Percentiles rank a stretch among this genome's conserved stretches.
Evolutionary conservation across 2,888 invertebrate genomes (phyloP).

Genomic region (Eugnorisma glareosa): DNA sequence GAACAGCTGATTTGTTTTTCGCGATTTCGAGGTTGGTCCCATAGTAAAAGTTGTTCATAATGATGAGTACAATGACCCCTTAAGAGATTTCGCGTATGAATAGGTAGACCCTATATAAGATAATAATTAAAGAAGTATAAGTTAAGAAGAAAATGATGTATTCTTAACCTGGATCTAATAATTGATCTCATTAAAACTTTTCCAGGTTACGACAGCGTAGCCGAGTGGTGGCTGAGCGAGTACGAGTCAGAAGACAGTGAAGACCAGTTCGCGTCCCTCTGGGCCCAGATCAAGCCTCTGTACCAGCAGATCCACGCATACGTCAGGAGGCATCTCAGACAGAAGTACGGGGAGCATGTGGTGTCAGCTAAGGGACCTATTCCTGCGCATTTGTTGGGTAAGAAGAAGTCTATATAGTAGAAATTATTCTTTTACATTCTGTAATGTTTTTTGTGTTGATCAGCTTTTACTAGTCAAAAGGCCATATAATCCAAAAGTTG

Average conservation of each 20-base stretch:
- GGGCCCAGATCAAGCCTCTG: constrained; percentile 94
- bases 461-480: too few relatives aligned
- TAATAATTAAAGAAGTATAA: too few relatives aligned
- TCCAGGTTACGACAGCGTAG: constrained; percentile 92
- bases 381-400: constrained; percentile 94
- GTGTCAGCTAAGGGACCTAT: constrained; percentile 93
- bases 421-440: too few relatives aligned
- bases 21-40: too few relatives aligned
- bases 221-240: constrained; percentile 93
- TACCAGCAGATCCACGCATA: constrained; percentile 96
- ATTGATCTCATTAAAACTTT: background rate
- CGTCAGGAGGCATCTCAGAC: constrained; percentile 92
- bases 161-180: background rate
- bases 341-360: constrained; percentile 92
- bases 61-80: too few relatives aligned
- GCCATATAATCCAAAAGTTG: too few relatives aligned
- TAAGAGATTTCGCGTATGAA: too few relatives aligned
- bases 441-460: too few relatives aligned
- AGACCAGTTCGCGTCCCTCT: constrained; percentile 92
- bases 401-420: constrained; percentile 19
- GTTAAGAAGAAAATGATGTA: background rate
- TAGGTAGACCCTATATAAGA: too few relatives aligned
- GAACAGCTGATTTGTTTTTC: too few relatives aligned
- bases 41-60: too few relatives aligned
- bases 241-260: constrained; percentile 93